phyloP scores from a whole-genome alignment of 2,797 vertebrate genomes.

The Austrolebias charrua region DNA sequence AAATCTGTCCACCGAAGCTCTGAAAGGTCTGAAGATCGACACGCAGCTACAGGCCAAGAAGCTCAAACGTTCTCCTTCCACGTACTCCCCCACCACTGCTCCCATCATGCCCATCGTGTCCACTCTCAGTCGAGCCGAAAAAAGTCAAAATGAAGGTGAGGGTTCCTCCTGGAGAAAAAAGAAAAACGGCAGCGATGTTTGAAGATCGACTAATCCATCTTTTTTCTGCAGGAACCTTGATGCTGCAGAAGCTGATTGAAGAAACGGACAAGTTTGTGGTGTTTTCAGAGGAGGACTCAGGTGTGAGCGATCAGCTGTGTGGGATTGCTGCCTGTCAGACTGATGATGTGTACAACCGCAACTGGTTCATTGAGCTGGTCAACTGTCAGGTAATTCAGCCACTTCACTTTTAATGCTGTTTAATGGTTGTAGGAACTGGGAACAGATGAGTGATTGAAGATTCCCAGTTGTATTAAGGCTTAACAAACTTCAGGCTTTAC shows the following conservation, averaged over 20 bases:
- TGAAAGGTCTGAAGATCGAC: slow-evolving; percentile 95
- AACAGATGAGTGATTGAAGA: no score
- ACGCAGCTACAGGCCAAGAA: slow-evolving; percentile 92
- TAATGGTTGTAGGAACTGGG: no score
- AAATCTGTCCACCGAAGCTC: slow-evolving; percentile 96
- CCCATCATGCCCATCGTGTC: slow-evolving; percentile 66
- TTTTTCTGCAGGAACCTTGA: slow-evolving; percentile 85
- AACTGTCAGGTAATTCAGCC: slow-evolving; percentile 90
- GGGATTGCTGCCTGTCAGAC: slow-evolving; percentile 96
- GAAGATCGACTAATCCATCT: background rate
- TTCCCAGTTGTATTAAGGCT: no score
- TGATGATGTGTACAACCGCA: slow-evolving; percentile 94
- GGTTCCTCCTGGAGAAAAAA: background rate
- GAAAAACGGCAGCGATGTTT: background rate
- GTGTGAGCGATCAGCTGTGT: slow-evolving; percentile 93
- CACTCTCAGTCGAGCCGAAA: slow-evolving; percentile 79
- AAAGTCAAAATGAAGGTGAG: slow-evolving; percentile 89
- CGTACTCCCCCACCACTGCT: slow-evolving; percentile 73
- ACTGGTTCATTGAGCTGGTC: slow-evolving; percentile 97
- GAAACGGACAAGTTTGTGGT: slow-evolving; percentile 98
- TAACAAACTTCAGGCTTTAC: no score
- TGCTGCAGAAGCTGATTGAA: slow-evolving; percentile 98
- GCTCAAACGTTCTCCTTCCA: slow-evolving; percentile 83
- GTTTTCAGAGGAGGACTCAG: slow-evolving; percentile 96
- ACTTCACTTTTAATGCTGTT: no score